Percentiles rank a stretch among this genome's conserved stretches.
phyloP scores from a whole-genome alignment of 2,797 vertebrate genomes.

The Ispidina picta region DNA sequence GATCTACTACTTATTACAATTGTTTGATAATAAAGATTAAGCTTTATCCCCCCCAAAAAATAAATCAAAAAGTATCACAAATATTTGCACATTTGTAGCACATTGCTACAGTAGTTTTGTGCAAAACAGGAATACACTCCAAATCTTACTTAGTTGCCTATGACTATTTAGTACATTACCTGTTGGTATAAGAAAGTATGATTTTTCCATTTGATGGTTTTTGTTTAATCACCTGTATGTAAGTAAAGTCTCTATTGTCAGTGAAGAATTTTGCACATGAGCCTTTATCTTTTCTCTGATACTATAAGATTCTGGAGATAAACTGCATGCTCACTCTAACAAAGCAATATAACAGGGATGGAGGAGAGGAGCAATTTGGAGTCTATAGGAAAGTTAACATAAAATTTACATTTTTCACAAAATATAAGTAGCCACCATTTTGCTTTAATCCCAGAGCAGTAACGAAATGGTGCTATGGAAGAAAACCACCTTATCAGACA shows the following conservation, averaged over 20 bases:
- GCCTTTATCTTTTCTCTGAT: neutral
- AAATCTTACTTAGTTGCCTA: neutral
- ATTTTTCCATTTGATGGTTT: neutral
- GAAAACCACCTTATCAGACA: slow-evolving; percentile 65
- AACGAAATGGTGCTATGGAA: slow-evolving; percentile 72
- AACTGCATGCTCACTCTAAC: neutral
- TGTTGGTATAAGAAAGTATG: neutral
- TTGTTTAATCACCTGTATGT: neutral
- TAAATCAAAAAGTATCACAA: neutral
- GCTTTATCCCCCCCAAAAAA: neutral
- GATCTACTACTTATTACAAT: neutral
- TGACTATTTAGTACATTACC: neutral
- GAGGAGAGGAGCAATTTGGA: slow-evolving; percentile 49
- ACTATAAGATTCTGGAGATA: neutral
- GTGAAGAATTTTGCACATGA: neutral
- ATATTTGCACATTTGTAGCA: neutral
- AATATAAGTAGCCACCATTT: slow-evolving; percentile 77
- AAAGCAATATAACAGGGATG: slow-evolving; percentile 28
- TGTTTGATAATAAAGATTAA: neutral
- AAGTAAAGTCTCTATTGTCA: neutral
- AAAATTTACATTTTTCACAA: slow-evolving; percentile 78
- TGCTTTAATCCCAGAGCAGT: slow-evolving; percentile 74
- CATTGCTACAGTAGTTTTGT: neutral
- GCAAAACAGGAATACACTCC: neutral
- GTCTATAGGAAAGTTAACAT: slow-evolving; percentile 60